Conservation (phyloP, 2,113 vertebrate genomes). For the Etheostoma spectabile region DNA sequence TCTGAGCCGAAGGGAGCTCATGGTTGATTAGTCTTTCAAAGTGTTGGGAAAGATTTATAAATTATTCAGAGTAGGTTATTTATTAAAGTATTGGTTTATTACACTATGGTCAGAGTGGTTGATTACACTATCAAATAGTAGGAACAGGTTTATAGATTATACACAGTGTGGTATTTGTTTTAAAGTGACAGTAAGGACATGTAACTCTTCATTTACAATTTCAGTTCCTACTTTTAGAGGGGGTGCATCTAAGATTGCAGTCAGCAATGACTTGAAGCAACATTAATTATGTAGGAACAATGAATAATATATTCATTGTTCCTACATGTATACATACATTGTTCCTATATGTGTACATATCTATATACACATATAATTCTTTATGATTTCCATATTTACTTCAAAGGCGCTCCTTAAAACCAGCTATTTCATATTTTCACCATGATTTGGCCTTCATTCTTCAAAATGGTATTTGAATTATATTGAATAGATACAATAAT, state of each 20-base stretch:
- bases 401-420: background rate
- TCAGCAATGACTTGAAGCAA: background rate
- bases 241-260: background rate
- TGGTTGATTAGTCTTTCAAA: slow-evolving; percentile 31
- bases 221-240: background rate
- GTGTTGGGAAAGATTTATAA: slow-evolving; percentile 33
- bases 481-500: no score
- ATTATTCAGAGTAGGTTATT: slow-evolving; percentile 7
- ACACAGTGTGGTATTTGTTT: background rate
- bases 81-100: slow-evolving; percentile 15
- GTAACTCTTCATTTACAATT: background rate
- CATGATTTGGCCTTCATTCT: no score
- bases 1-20: background rate
- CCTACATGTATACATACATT: no score
- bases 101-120: background rate
- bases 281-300: background rate
- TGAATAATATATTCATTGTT: background rate
- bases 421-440: background rate
- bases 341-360: no score
- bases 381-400: background rate
- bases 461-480: no score
- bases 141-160: slow-evolving; percentile 21
- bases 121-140: slow-evolving; percentile 18
- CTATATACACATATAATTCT: no score
- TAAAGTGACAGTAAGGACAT: background rate